Conservation (phyloP, 2,797 vertebrate genomes). For the Distichodus sexfasciatus region DNA sequence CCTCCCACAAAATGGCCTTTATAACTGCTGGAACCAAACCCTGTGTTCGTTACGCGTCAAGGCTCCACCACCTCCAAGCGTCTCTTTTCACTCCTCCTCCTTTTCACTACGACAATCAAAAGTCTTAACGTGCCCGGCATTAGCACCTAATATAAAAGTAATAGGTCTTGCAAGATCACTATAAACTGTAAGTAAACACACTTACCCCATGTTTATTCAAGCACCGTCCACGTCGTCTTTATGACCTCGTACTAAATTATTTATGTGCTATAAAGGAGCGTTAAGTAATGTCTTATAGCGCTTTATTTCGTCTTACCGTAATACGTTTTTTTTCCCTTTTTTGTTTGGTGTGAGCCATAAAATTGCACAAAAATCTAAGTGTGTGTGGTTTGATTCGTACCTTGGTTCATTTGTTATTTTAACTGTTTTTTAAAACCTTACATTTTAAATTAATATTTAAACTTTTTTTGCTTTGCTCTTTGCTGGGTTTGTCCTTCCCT, state of each 20-base stretch:
- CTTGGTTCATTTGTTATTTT: no score
- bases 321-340: no score
- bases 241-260: slow-evolving; percentile 33
- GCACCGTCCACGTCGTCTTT: slow-evolving; percentile 26
- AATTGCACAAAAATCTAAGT: no score
- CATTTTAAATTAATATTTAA: no score
- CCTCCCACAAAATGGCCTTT: no score
- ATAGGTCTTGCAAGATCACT: slow-evolving; percentile 46
- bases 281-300: slow-evolving; percentile 28
- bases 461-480: no score
- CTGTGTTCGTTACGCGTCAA: slow-evolving; percentile 6
- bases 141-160: slow-evolving; percentile 46
- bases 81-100: slow-evolving; percentile 1
- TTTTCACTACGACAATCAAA: slow-evolving; percentile 46
- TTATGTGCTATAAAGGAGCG: slow-evolving; percentile 40
- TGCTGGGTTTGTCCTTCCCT: no score
- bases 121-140: slow-evolving; percentile 52
- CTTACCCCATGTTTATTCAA: not conserved
- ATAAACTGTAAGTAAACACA: slow-evolving; percentile 37
- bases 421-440: no score
- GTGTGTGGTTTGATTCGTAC: no score
- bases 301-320: not conserved
- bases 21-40: slow-evolving; percentile 5
- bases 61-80: not conserved
- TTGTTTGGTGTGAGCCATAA: no score